Conservation (phyloP, 2,113 vertebrate species). For the Pygoscelis antarcticus region DNA sequence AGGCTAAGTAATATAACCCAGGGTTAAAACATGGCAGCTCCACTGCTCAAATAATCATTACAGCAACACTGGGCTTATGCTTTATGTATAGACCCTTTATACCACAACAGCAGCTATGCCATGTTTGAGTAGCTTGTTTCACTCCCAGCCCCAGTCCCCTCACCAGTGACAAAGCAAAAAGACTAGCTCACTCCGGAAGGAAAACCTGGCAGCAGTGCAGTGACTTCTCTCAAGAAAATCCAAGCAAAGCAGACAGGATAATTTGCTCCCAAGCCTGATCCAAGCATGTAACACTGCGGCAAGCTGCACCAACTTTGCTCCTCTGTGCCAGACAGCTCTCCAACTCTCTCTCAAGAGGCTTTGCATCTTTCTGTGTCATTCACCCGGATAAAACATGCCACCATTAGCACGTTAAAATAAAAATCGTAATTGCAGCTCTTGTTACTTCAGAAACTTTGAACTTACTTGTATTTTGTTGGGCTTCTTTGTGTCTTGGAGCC, state of each 20-base stretch:
- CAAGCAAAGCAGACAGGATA: background rate
- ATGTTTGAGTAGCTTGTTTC: background rate
- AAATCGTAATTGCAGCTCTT: background rate
- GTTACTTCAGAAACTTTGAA: background rate
- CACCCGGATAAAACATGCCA: background rate
- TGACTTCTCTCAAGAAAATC: background rate
- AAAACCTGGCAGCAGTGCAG: background rate
- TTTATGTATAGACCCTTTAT: background rate
- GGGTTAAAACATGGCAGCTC: background rate
- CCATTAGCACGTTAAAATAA: background rate
- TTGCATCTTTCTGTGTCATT: background rate
- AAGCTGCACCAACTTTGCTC: background rate
- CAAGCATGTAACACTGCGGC: accelerated
- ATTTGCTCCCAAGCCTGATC: background rate
- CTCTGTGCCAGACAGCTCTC: background rate
- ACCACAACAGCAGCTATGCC: background rate
- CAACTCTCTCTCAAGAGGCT: background rate
- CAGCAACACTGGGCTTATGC: background rate
- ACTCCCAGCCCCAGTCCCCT: background rate
- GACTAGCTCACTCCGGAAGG: background rate
- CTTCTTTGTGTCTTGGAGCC: background rate
- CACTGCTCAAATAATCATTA: background rate
- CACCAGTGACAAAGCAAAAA: background rate
- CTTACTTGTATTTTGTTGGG: background rate
- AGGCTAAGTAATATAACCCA: background rate